Base-by-base conservation (phyloP, 2,797 vertebrate genomes). In the Rhynchonycteris naso region DNA sequence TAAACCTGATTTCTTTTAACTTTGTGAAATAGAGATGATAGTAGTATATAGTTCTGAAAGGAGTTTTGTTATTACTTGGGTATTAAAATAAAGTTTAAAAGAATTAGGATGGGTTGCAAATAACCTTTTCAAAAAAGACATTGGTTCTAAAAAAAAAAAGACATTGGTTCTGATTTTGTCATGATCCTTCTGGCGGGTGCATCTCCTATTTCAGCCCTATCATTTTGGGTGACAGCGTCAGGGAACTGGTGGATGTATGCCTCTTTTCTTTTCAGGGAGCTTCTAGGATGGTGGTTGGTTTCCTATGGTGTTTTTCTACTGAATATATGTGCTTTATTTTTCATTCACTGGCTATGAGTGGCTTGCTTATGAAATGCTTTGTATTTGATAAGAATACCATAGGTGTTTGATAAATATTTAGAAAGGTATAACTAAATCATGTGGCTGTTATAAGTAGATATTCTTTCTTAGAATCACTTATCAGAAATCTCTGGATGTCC, bases 281-380 rank as follows among this genome's bases (percentile, higher is more conserved):
- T 94, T 2, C 63, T 90, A 3, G 85, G 61, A 33, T 91, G 97
- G 96, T 95, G 95, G 85, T 88, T 78, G 95, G 90, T 88, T 90
- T 63, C 43, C 30, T 91, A 9, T 66, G 80, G 14, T 50, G 56
- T 76, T 95, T 92, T 90, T 68, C 84, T 93, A 38, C 47, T 80
- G 75, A 87, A 50, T 47, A 8, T 78, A 8, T 26, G 15, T 3
- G 0, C 68, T 92, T 92, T 71, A 15, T 52, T 91, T 93, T 82
- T 63, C 92, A 88, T 74, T 83, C 68, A 65, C 50, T 80, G 52
- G 65, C 88, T 93, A 0, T 66, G 68, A 83, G 92, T 96, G 85
- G 56, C 93, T 95, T 96, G 78, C 79, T 92, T 8, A 13, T 71
- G 52, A 74, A 84, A 84, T 83, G 33, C 75, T 95, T 89, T 91